A percentile compares a stretch with the other conserved stretches of the same genome.
These are phyloP conservation scores for Metaphire vulgaris DNA, from an alignment of 1,140 invertebrate species.

Conservation along the genomic window DNA sequence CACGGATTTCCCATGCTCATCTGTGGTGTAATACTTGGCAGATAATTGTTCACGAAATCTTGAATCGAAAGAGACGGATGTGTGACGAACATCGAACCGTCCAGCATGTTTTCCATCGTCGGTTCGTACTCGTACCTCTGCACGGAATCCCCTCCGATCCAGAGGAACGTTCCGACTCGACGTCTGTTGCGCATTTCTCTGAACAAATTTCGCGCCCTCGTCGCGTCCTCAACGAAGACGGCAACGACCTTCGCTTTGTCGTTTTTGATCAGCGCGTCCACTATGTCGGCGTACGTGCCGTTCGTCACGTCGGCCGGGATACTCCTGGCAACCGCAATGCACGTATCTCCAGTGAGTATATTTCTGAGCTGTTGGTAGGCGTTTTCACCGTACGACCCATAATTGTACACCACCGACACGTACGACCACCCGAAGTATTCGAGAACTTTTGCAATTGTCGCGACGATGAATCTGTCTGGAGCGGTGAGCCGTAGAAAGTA, in stretches of 20 bases:
- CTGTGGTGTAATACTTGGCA: background rate
- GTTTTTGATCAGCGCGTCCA: background rate
- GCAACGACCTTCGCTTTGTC: background rate
- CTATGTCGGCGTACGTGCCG: background rate
- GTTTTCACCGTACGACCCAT: slow-evolving; percentile 64
- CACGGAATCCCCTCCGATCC: slow-evolving; percentile 14
- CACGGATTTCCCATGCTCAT: background rate
- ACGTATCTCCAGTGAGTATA: background rate
- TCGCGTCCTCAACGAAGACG: background rate
- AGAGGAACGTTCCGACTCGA: slow-evolving; percentile 14
- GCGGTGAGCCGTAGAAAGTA: slow-evolving; percentile 45
- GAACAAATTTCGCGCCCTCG: background rate
- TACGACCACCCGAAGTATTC: slow-evolving; percentile 62
- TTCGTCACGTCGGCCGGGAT: background rate
- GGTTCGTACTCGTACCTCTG: background rate
- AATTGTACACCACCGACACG: slow-evolving; percentile 62
- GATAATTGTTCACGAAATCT: background rate
- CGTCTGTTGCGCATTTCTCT: background rate
- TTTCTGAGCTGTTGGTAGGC: slow-evolving; percentile 53
- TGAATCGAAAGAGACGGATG: background rate
- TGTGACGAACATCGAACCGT: background rate
- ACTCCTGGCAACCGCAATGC: background rate
- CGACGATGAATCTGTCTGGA: slow-evolving; percentile 57
- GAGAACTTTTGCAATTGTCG: slow-evolving; percentile 63
- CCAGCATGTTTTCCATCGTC: background rate